A percentile compares a stretch with the other conserved stretches of the same genome.
phyloP scores from a whole-genome alignment of 1,140 invertebrate species.

The Pemphigus obesinymphae region DNA sequence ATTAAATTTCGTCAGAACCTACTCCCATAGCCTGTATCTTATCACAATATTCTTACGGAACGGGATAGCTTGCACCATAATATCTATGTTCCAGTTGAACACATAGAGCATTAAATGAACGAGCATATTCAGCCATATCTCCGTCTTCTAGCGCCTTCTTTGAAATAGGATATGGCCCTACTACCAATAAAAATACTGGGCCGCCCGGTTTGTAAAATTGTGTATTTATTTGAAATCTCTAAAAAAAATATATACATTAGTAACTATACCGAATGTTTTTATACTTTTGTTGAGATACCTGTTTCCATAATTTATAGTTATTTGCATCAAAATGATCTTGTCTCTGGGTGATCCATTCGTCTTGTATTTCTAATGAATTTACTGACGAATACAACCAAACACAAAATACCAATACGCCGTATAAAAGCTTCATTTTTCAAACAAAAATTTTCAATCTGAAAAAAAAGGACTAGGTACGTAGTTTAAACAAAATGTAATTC shows the following conservation, averaged over 20 bases:
- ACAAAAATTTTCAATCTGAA: not conserved
- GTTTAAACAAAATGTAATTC: too few relatives aligned
- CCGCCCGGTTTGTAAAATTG: slow-evolving; percentile 64
- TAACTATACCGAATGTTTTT: not conserved
- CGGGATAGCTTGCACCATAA: slow-evolving; percentile 89
- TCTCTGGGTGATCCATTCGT: slow-evolving; percentile 70
- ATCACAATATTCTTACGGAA: too few relatives aligned
- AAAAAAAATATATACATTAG: not conserved
- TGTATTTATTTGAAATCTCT: slow-evolving; percentile 76
- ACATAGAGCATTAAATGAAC: slow-evolving; percentile 71
- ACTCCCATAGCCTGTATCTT: too few relatives aligned
- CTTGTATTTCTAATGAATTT: slow-evolving; percentile 45
- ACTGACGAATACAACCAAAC: not conserved
- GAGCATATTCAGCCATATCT: slow-evolving; percentile 75
- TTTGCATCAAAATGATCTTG: slow-evolving; percentile 72
- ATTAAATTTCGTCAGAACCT: too few relatives aligned
- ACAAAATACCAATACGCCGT: not conserved
- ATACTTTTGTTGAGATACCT: slow-evolving; percentile 53
- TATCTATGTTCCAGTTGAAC: slow-evolving; percentile 87
- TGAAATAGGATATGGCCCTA: slow-evolving; percentile 68
- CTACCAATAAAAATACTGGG: slow-evolving; percentile 84
- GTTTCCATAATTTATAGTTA: slow-evolving; percentile 64
- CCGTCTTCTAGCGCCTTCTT: slow-evolving; percentile 79
- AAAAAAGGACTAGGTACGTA: too few relatives aligned
- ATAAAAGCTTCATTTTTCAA: not conserved